These are phyloP conservation scores for Rhincodon typus DNA, from an alignment of 2,797 vertebrate species.

Conservation along the genomic window DNA sequence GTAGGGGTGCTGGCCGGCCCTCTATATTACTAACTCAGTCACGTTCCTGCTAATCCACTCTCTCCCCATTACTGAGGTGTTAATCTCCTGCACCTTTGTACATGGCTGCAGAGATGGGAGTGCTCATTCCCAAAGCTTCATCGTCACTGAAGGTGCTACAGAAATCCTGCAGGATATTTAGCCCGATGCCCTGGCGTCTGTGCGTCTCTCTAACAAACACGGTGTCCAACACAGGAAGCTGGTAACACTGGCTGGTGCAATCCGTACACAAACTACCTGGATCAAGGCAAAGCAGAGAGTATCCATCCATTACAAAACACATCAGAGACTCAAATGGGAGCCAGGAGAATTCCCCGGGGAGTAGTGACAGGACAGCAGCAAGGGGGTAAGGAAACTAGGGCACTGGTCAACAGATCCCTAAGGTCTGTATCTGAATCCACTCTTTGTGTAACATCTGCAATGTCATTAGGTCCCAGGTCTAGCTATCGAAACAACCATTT, in stretches of 20 bases:
- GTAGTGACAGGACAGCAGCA: background rate
- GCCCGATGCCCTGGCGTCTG: slow-evolving; percentile 68
- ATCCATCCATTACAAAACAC: background rate
- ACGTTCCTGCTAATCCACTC: no score
- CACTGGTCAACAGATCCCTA: background rate
- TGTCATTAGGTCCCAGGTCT: background rate
- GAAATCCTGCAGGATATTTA: slow-evolving; percentile 78
- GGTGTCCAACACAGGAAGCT: slow-evolving; percentile 79
- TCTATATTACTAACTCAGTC: no score
- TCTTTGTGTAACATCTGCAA: background rate
- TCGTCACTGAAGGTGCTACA: slow-evolving; percentile 66
- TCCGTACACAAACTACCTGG: slow-evolving; percentile 71
- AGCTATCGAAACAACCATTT: background rate
- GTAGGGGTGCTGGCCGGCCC: no score
- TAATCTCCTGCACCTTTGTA: slow-evolving; percentile 63
- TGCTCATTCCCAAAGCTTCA: slow-evolving; percentile 73
- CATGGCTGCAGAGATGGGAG: slow-evolving; percentile 76
- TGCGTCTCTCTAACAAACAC: slow-evolving; percentile 66
- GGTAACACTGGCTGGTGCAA: slow-evolving; percentile 61
- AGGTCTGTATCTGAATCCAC: background rate
- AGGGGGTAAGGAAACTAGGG: accelerated
- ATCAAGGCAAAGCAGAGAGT: slow-evolving; percentile 39
- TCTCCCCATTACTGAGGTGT: no score
- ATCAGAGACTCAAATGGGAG: background rate
- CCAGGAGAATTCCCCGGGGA: background rate